These are phyloP conservation scores for Sesia apiformis DNA, from an alignment of 2,888 invertebrate species.

Conservation along the genomic window DNA sequence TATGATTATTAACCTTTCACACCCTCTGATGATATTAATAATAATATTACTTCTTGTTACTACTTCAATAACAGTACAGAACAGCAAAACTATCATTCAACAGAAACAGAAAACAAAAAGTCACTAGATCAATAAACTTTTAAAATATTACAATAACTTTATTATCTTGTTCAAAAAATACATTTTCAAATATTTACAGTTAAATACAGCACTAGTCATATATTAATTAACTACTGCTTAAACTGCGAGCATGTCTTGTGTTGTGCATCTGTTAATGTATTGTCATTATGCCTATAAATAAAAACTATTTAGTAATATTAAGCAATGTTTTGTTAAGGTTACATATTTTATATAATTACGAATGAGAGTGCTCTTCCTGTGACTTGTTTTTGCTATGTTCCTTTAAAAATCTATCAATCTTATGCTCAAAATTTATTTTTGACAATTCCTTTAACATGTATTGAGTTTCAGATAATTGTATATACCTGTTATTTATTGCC, in stretches of 20 bases:
- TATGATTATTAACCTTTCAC: constrained; percentile 35
- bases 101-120: not conserved
- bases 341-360: no score
- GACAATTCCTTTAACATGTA: not conserved
- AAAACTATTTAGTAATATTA: no score
- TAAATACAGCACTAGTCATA: constrained; percentile 50
- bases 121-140: not conserved
- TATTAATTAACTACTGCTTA: constrained; percentile 12
- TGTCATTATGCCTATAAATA: no score
- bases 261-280: no score
- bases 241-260: no score
- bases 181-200: constrained; percentile 25
- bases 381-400: no score
- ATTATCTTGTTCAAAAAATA: constrained; percentile 9
- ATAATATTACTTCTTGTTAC: no score
- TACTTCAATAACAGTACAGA: no score
- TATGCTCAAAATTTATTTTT: not conserved
- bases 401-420: not conserved
- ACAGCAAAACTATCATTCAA: not conserved
- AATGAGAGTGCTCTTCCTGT: no score
- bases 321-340: no score
- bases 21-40: constrained; percentile 12
- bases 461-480: not conserved
- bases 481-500: constrained; percentile 12
- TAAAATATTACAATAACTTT: not conserved